Evolutionary conservation across 2,888 invertebrate species (phyloP), one percentile per base, ranked within the genome.

Genomic region (Iphiclides podalirius): DNA sequence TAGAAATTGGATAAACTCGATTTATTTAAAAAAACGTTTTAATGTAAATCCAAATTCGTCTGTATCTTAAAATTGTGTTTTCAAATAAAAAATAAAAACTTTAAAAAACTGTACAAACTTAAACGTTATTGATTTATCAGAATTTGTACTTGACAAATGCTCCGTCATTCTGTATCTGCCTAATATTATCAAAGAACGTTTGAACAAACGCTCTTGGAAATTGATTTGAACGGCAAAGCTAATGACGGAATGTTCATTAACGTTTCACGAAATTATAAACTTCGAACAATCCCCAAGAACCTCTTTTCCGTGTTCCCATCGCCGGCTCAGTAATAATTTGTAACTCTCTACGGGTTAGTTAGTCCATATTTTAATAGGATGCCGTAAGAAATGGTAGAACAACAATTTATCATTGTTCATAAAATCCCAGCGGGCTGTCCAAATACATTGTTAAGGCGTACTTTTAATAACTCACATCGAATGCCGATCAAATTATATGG

Each of bases 381-480:
- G 52, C 53, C 49, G 55, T 52, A 59, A 59, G 56, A 60, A 70
- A 67, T 9, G 2, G n/a, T 11, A 64, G 67, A 66, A 67, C 66
- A 69, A 68, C 75, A 67, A 83, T 84, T 76, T 77, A 79, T 83
- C 80, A 80, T 79, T 79, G 82, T 83, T 84, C 77, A 73, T 78
- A 72, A 73, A 75, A 69, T 73, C 79, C 55, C 87, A 83, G 86
- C 86, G 79, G 86, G 86, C 68, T 54, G 68, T 67, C 63, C 63
- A 58, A 63, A 66, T 63, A 69, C 70, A 78, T 86, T 78, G 80
- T 83, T 84, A 81, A 75, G 75, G 72, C 75, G 72, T 77, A 79
- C 82, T 84, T 83, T 84, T 86, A 86, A 84, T 78, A 82, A 82
- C 79, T 81, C 77, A 67, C 69, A 70, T 73, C 75, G 79, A 81